phyloP scores from a whole-genome alignment of 2,888 invertebrate genomes.

The Teleogryllus oceanicus region DNA sequence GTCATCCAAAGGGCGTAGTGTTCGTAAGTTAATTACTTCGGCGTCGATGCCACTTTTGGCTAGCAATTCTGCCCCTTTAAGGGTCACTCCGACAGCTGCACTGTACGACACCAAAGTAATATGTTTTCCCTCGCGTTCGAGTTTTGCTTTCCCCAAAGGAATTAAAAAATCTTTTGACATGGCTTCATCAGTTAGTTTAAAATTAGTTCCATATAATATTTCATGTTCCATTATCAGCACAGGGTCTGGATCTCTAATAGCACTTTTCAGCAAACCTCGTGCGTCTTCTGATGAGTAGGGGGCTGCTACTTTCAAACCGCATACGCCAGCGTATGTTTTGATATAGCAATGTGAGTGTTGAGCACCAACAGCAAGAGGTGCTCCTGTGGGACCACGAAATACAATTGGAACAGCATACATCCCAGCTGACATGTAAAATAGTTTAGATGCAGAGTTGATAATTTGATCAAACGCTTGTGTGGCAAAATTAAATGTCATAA shows the following conservation, averaged over 20 bases:
- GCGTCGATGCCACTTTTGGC: constrained; percentile 52
- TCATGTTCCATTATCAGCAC: constrained; percentile 64
- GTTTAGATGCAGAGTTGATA: constrained; percentile 67
- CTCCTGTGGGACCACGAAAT: constrained; percentile 65
- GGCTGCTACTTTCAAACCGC: constrained; percentile 61
- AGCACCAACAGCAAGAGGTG: constrained; percentile 60
- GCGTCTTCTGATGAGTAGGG: constrained; percentile 61
- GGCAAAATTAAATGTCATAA: constrained; percentile 73
- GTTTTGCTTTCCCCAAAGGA: constrained; percentile 61
- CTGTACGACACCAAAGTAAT: constrained; percentile 58
- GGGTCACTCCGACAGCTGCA: constrained; percentile 52
- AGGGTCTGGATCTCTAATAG: constrained; percentile 61
- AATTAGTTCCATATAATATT: constrained; percentile 57
- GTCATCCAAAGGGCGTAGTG: constrained; percentile 56
- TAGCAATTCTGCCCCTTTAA: constrained; percentile 57
- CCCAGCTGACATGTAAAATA: constrained; percentile 64
- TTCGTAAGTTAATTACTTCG: constrained; percentile 59
- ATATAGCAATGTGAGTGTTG: constrained; percentile 66
- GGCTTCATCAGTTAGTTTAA: constrained; percentile 56
- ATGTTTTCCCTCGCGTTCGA: constrained; percentile 53
- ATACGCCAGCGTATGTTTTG: constrained; percentile 61
- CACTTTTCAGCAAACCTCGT: constrained; percentile 59
- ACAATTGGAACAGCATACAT: constrained; percentile 61
- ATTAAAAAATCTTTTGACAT: constrained; percentile 55
- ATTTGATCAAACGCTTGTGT: constrained; percentile 73